These are phyloP conservation scores for Varecia variegata DNA, from an alignment of 2,797 vertebrate species.

Conservation along the genomic window DNA sequence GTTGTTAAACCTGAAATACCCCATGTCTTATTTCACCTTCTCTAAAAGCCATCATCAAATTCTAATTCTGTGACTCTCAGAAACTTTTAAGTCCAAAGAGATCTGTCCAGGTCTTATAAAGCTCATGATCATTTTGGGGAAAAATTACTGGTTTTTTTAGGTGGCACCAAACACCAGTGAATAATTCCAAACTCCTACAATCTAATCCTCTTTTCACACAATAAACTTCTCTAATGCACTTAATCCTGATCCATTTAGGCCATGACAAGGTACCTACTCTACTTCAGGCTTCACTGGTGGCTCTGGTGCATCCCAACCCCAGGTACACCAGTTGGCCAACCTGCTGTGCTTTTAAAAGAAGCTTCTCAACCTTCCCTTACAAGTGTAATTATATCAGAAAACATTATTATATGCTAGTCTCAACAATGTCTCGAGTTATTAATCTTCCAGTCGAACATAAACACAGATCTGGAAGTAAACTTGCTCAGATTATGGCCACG, in stretches of 20 bases:
- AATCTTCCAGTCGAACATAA: background rate
- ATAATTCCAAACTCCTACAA: background rate
- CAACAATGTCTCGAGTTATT: background rate
- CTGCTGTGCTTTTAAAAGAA: background rate
- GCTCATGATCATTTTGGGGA: background rate
- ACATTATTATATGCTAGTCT: background rate
- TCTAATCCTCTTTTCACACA: background rate
- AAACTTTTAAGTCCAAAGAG: background rate
- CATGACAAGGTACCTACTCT: background rate
- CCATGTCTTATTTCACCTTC: background rate
- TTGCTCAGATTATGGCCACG: background rate
- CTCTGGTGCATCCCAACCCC: background rate
- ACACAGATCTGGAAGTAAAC: background rate
- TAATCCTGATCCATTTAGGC: background rate
- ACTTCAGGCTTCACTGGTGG: background rate
- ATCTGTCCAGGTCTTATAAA: background rate
- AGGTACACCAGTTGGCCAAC: background rate
- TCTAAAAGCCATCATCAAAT: background rate
- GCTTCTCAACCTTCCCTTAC: background rate
- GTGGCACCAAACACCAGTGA: background rate
- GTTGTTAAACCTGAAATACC: background rate
- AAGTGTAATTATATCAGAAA: background rate
- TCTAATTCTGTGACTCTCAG: background rate
- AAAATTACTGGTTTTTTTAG: background rate
- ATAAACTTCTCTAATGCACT: background rate